Percentiles rank a stretch among this genome's conserved stretches.
These are phyloP conservation scores for Caenorhabditis sp. DNA, from an alignment of 2,888 invertebrate genomes.

Conservation along the genomic window DNA sequence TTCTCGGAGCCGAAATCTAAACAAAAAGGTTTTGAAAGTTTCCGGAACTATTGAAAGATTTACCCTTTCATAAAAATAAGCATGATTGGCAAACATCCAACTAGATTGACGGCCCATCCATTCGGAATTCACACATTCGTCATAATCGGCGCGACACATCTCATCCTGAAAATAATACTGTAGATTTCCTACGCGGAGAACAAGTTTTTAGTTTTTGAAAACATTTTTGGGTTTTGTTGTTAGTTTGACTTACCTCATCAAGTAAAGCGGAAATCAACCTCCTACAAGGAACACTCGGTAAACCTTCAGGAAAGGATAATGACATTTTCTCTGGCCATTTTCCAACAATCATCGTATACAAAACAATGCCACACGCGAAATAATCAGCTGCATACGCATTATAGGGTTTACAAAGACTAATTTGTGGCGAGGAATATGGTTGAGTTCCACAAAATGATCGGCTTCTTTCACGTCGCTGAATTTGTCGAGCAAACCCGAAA, in stretches of 20 bases:
- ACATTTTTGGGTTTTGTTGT: not conserved
- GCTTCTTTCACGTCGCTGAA: conserved; percentile 49
- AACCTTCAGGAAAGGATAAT: not conserved
- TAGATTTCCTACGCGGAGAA: not conserved
- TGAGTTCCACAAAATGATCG: conserved; percentile 62
- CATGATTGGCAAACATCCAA: conserved; percentile 52
- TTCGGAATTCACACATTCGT: conserved; percentile 48
- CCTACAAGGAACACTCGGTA: conserved; percentile 40
- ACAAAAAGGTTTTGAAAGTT: too few relatives aligned
- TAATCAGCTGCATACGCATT: conserved; percentile 56
- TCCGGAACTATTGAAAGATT: not conserved
- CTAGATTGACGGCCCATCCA: conserved; percentile 45
- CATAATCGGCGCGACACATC: conserved; percentile 42
- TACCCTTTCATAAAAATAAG: conserved; percentile 39
- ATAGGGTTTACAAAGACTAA: conserved; percentile 47
- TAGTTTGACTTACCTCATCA: conserved; percentile 18
- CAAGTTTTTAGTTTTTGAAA: too few relatives aligned
- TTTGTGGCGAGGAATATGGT: conserved; percentile 50
- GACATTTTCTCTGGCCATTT: conserved; percentile 51
- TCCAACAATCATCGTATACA: conserved; percentile 59
- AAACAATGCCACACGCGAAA: conserved; percentile 57
- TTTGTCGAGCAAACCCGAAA: conserved; percentile 59
- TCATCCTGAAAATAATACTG: conserved; percentile 29
- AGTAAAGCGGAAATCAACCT: conserved; percentile 38
- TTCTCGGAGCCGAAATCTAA: too few relatives aligned